Conservation (phyloP, 2,113 vertebrate species). For the Tyto alba region DNA sequence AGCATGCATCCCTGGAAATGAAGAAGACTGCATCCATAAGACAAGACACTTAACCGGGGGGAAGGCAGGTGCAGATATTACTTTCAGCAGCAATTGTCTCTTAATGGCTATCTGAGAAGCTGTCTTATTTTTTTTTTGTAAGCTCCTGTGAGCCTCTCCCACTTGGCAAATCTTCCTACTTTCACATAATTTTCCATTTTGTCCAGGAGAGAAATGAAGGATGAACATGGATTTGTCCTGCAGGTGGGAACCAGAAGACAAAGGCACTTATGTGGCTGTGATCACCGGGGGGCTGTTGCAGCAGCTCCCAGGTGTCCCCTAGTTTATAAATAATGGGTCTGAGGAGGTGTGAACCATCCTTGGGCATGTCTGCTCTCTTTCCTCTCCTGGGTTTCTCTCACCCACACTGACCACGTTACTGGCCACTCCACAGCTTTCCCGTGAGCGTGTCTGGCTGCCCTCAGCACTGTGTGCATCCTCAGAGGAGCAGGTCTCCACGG, state of each 20-base stretch:
- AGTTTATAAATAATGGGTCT: background rate
- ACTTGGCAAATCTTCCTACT: background rate
- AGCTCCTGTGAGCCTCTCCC: background rate
- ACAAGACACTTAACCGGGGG: background rate
- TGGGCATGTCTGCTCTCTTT: background rate
- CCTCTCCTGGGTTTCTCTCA: background rate
- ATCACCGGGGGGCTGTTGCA: background rate
- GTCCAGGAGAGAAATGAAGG: background rate
- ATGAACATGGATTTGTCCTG: background rate
- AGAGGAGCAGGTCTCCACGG: background rate
- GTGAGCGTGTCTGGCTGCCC: background rate
- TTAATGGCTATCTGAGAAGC: background rate
- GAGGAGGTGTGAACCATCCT: background rate
- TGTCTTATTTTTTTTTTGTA: background rate
- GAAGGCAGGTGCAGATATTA: background rate
- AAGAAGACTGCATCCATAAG: background rate
- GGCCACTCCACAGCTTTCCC: background rate
- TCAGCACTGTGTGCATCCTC: background rate
- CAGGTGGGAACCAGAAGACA: background rate
- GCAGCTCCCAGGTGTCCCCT: background rate
- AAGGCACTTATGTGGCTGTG: background rate
- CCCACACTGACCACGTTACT: fast-evolving
- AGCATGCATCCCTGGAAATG: background rate
- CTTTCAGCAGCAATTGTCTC: background rate
- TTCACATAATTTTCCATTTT: background rate